A percentile compares a stretch with the other conserved stretches of the same genome.
These are phyloP conservation scores for pig (Sus scrofa) DNA, from an alignment of 2,113 vertebrate species.

Conservation along the genomic window DNA sequence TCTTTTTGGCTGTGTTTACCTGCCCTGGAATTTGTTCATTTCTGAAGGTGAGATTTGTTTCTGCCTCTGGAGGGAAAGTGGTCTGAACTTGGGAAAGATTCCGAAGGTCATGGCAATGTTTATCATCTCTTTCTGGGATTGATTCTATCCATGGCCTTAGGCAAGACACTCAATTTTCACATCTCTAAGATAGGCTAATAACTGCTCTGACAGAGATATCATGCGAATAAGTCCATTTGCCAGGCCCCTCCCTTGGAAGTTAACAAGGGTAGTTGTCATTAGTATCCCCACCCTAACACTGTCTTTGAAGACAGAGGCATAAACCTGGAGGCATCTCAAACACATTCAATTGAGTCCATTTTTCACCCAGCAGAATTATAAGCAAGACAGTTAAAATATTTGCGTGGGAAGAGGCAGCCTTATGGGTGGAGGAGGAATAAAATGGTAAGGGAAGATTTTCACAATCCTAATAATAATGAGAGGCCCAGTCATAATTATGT, in stretches of 20 bases:
- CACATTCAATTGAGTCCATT: slow-evolving; percentile 81
- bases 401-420: slow-evolving; percentile 47
- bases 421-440: slow-evolving; percentile 46
- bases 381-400: slow-evolving; percentile 35
- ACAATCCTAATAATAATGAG: background rate
- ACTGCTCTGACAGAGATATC: slow-evolving; percentile 19
- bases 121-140: slow-evolving; percentile 40
- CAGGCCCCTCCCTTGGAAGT: slow-evolving; percentile 68
- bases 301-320: slow-evolving; percentile 82
- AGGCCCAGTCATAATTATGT: background rate
- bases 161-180: slow-evolving; percentile 36
- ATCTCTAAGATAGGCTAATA: slow-evolving; percentile 73
- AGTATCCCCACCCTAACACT: slow-evolving; percentile 65
- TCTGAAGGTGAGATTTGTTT: background rate
- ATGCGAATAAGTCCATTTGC: slow-evolving; percentile 34
- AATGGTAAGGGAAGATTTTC: background rate
- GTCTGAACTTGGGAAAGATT: slow-evolving; percentile 33
- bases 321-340: slow-evolving; percentile 80
- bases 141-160: slow-evolving; percentile 14
- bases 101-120: background rate
- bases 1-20: background rate
- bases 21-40: background rate
- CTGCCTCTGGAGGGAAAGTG: background rate
- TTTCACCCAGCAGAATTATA: slow-evolving; percentile 74
- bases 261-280: slow-evolving; percentile 55